These are phyloP conservation scores for Napeogenes sylphis DNA, from an alignment of 2,888 invertebrate genomes.

Conservation along the genomic window DNA sequence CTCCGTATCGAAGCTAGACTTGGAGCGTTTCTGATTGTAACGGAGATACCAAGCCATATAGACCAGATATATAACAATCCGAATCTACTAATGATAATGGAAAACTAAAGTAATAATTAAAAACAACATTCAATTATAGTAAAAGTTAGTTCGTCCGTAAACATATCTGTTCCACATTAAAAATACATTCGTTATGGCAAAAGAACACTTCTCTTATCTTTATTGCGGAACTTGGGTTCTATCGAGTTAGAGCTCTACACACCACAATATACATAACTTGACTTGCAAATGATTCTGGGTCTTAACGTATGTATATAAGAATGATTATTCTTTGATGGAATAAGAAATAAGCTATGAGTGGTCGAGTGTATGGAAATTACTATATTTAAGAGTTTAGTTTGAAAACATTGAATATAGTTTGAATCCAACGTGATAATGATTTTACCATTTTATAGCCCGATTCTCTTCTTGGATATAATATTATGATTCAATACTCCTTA, in stretches of 20 bases:
- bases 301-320: background rate
- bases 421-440: conserved; percentile 3
- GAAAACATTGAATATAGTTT: conserved; percentile 11
- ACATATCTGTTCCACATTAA: conserved; percentile 58
- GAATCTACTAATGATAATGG: background rate
- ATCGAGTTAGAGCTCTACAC: conserved; percentile 28
- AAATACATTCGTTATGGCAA: conserved; percentile 62
- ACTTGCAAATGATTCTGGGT: conserved; percentile 6
- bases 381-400: conserved; percentile 16
- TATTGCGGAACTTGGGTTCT: conserved; percentile 55
- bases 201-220: conserved; percentile 64
- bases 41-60: background rate
- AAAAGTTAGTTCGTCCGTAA: conserved; percentile 32
- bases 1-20: background rate
- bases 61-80: background rate
- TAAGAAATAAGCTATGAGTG: conserved; percentile 3
- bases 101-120: conserved; percentile 20
- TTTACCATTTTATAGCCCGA: background rate
- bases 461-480: background rate
- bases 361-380: conserved; percentile 14
- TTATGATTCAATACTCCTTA: too few relatives aligned
- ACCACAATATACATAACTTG: conserved; percentile 11
- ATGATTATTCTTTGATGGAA: conserved; percentile 3
- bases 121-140: conserved; percentile 26
- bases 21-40: background rate